phyloP scores from a whole-genome alignment of 2,888 invertebrate species.

The Brenthis daphne region DNA sequence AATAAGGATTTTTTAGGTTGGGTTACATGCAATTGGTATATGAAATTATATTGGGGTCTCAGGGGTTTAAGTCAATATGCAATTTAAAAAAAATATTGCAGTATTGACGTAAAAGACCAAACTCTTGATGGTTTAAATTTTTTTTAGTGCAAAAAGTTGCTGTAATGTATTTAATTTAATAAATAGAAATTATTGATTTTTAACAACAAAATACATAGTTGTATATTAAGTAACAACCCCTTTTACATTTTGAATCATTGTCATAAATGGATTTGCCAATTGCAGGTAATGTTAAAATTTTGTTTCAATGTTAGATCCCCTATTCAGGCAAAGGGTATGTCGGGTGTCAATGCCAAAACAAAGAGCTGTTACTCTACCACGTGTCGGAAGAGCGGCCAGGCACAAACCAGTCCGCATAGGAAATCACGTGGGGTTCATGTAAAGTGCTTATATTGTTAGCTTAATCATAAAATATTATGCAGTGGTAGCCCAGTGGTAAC shows the following conservation, averaged over 20 bases:
- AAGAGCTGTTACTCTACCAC: slow-evolving; percentile 73
- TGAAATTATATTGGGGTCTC: neutral
- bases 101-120: too few species aligned
- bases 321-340: slow-evolving; percentile 66
- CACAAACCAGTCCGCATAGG: slow-evolving; percentile 68
- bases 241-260: too few species aligned
- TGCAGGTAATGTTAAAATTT: slow-evolving; percentile 53
- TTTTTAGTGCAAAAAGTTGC: too few species aligned
- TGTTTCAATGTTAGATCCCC: slow-evolving; percentile 63
- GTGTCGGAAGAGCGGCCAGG: slow-evolving; percentile 73
- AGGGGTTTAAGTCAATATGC: neutral
- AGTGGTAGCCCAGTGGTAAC: too few species aligned
- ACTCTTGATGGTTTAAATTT: too few species aligned
- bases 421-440: slow-evolving; percentile 45
- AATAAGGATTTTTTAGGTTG: neutral
- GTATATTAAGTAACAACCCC: too few species aligned
- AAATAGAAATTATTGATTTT: too few species aligned
- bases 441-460: neutral
- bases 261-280: slow-evolving; percentile 44
- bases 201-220: too few species aligned
- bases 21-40: neutral
- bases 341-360: slow-evolving; percentile 64
- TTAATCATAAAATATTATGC: neutral
- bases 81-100: too few species aligned
- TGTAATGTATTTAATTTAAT: too few species aligned